These are phyloP conservation scores for Scyliorhinus canicula DNA, from an alignment of 2,797 vertebrate genomes.

Conservation along the genomic window DNA sequence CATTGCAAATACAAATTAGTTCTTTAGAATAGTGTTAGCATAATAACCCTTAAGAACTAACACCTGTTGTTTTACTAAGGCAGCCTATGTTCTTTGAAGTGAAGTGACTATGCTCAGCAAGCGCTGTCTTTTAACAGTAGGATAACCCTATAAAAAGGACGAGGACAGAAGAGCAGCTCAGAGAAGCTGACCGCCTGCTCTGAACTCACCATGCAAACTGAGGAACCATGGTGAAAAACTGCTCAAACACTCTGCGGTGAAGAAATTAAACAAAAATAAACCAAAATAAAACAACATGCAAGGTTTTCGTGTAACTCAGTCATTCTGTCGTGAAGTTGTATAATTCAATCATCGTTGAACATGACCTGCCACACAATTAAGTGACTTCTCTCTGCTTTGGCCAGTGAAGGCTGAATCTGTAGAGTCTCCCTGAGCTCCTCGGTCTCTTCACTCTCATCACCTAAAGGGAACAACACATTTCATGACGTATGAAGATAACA, in stretches of 20 bases:
- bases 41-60: constrained; percentile 54
- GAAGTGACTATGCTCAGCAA: constrained; percentile 59
- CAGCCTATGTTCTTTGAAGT: constrained; percentile 59
- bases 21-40: constrained; percentile 59
- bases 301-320: constrained; percentile 47
- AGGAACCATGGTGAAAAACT: constrained; percentile 51
- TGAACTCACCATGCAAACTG: constrained; percentile 53
- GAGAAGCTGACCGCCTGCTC: constrained; percentile 40
- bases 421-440: constrained; percentile 71
- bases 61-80: constrained; percentile 58
- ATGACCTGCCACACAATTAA: constrained; percentile 95
- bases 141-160: constrained; percentile 51
- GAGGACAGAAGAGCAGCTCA: constrained; percentile 48
- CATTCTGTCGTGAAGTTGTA: constrained; percentile 39
- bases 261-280: constrained; percentile 50
- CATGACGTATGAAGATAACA: not conserved
- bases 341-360: constrained; percentile 64
- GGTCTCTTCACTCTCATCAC: constrained; percentile 80
- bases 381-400: constrained; percentile 93
- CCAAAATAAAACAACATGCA: constrained; percentile 56
- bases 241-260: constrained; percentile 58
- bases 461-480: constrained; percentile 52
- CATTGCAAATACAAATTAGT: constrained; percentile 54
- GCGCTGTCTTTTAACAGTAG: constrained; percentile 48
- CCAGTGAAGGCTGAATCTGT: constrained; percentile 76